A percentile compares a stretch with the other conserved stretches of the same genome.
phyloP scores from a whole-genome alignment of 2,888 invertebrate species.

The Glyphotaelius pellucidus region DNA sequence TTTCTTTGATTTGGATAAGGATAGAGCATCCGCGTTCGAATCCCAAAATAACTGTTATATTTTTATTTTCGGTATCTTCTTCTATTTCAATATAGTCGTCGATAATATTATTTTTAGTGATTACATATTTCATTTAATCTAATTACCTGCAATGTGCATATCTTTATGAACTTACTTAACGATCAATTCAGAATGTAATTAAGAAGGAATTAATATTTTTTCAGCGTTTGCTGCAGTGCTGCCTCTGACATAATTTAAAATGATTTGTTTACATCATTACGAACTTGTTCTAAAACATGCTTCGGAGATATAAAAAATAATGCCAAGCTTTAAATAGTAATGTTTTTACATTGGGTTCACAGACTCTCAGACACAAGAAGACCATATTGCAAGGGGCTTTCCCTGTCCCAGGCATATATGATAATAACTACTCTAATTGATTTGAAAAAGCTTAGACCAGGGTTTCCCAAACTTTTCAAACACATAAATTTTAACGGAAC shows the following conservation, averaged over 20 bases:
- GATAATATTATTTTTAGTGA: too few relatives aligned
- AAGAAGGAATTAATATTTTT: neutral
- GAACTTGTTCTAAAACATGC: neutral
- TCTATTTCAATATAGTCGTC: too few relatives aligned
- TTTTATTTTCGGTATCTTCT: too few relatives aligned
- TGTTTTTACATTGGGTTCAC: neutral
- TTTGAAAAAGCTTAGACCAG: neutral
- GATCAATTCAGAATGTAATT: neutral
- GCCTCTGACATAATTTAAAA: neutral
- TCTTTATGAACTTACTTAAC: neutral
- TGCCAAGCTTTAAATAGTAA: neutral
- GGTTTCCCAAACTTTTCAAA: too few relatives aligned
- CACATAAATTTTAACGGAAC: too few relatives aligned
- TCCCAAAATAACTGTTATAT: too few relatives aligned
- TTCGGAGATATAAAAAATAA: neutral
- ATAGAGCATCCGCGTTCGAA: too few relatives aligned
- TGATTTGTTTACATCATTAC: neutral
- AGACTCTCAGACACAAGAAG: neutral
- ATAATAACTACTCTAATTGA: neutral
- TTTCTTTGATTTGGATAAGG: too few relatives aligned
- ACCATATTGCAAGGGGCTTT: neutral
- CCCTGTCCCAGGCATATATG: neutral
- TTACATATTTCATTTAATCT: neutral
- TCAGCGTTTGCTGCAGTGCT: neutral
- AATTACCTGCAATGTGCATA: neutral